Evolutionary conservation across 2,113 vertebrate genomes (phyloP).

Genomic region (Tympanuchus pallidicinctus): DNA sequence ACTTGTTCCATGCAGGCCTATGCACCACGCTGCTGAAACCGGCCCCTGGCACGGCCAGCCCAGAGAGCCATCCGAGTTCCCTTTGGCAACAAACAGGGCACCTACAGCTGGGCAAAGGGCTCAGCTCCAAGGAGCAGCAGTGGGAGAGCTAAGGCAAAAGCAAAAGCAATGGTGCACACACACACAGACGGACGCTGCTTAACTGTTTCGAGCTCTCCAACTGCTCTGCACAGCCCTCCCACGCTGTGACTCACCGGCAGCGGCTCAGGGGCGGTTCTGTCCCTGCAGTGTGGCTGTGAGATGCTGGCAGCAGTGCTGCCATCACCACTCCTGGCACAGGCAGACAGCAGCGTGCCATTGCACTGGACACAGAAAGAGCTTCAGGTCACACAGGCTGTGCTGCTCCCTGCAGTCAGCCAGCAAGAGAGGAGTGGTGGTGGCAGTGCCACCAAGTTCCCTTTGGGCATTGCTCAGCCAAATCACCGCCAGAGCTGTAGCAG

Average conservation of each 20-base stretch:
- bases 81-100: not conserved
- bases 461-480: fast-evolving
- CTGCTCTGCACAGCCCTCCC: fast-evolving
- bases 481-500: fast-evolving
- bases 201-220: not conserved
- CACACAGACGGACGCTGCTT: not conserved
- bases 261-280: not conserved
- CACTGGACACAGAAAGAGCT: fast-evolving
- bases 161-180: not conserved
- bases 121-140: not conserved
- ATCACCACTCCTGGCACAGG: not conserved
- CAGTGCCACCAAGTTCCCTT: not conserved
- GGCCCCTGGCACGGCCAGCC: not conserved
- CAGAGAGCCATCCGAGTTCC: not conserved
- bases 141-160: not conserved
- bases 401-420: fast-evolving
- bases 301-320: not conserved
- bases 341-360: fast-evolving
- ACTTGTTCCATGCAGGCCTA: fast-evolving
- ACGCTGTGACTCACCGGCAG: not conserved
- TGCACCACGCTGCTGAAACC: not conserved
- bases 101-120: not conserved
- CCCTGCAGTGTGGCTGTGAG: not conserved
- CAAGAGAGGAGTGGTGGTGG: not conserved
- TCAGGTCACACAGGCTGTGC: fast-evolving